Evolutionary conservation across 2,113 vertebrate genomes (phyloP).

Genomic region (Alosa alosa): DNA sequence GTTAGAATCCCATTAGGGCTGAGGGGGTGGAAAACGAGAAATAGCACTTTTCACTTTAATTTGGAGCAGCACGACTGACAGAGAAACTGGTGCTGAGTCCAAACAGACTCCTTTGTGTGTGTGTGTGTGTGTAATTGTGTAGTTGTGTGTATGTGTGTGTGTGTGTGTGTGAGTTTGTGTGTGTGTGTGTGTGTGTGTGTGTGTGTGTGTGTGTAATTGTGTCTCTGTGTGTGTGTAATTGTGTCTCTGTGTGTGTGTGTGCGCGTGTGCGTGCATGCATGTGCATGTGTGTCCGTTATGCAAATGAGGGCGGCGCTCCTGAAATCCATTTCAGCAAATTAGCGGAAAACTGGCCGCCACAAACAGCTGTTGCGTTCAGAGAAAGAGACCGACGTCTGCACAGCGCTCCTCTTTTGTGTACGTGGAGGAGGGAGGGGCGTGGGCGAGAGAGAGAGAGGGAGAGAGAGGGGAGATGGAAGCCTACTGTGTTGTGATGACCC

Average conservation of each 20-base stretch:
- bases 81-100: not conserved
- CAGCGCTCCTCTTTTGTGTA: conserved; percentile 63
- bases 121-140: conserved; percentile 9
- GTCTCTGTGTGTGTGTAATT: not conserved
- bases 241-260: conserved; percentile 7
- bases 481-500: conserved; percentile 62
- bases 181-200: conserved; percentile 7
- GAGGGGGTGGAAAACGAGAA: conserved; percentile 5
- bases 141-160: conserved; percentile 19
- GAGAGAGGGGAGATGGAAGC: conserved; percentile 30
- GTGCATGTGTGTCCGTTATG: conserved; percentile 50
- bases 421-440: conserved; percentile 29
- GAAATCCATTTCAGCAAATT: conserved; percentile 67
- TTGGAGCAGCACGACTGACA: conserved; percentile 22
- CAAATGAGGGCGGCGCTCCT: conserved; percentile 63
- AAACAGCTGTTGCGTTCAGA: conserved; percentile 76
- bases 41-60: conserved; percentile 29
- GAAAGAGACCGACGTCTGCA: conserved; percentile 69
- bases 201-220: conserved; percentile 14
- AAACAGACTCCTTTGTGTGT: conserved; percentile 21
- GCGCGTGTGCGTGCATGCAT: not conserved
- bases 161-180: not conserved
- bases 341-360: conserved; percentile 65
- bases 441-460: conserved; percentile 12
- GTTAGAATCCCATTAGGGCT: conserved; percentile 35